phyloP scores from a whole-genome alignment of 2,797 vertebrate species.

The Falco concolor region DNA sequence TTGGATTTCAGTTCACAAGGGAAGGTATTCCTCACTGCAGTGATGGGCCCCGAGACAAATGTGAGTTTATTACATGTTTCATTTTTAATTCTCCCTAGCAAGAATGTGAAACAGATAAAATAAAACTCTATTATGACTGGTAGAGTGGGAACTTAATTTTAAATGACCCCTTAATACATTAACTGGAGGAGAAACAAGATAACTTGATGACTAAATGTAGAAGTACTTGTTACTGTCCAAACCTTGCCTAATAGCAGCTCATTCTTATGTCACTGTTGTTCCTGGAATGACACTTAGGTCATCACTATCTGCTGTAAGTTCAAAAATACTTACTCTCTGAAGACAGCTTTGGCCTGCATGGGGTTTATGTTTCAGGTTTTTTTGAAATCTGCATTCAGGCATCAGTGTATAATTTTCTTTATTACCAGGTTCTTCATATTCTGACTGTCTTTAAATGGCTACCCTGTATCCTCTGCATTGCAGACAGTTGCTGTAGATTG shows the following conservation, averaged over 20 bases:
- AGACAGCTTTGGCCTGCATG: not conserved
- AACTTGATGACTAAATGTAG: not conserved
- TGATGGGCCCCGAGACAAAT: not conserved
- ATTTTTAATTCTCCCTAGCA: slow-evolving; percentile 2
- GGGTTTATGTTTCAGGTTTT: not conserved
- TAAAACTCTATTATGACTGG: not conserved
- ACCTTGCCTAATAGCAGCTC: not conserved
- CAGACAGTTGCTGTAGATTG: not conserved
- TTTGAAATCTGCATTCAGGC: not conserved
- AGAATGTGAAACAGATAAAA: not conserved
- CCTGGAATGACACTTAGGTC: not conserved
- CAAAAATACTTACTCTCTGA: not conserved
- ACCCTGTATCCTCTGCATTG: slow-evolving; percentile 10
- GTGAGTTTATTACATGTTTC: not conserved
- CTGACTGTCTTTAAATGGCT: not conserved
- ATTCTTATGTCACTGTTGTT: not conserved
- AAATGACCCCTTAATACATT: not conserved
- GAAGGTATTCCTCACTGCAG: not conserved
- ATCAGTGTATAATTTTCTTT: not conserved
- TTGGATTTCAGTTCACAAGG: not conserved
- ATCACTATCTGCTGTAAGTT: not conserved
- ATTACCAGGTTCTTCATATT: not conserved
- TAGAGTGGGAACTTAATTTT: not conserved
- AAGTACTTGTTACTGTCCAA: not conserved
- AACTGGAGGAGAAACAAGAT: not conserved